Conservation (phyloP, 2,113 vertebrate species). For the Boulengeromyrus knoepffleri region DNA sequence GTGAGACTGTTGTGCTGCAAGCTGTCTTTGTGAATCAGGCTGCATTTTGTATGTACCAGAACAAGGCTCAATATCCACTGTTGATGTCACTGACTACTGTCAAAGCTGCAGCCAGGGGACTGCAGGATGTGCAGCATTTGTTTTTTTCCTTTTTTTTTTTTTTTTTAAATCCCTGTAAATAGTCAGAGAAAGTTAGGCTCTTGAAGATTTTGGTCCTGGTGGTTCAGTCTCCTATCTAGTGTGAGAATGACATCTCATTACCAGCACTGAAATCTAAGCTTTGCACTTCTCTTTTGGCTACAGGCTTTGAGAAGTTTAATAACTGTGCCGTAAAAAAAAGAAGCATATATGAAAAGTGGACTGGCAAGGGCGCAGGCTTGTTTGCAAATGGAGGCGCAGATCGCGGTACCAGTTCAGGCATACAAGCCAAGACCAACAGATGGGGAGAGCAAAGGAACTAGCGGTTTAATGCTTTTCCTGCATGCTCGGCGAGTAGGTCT, state of each 20-base stretch:
- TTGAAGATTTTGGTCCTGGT: neutral
- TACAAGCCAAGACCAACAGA: constrained; percentile 42
- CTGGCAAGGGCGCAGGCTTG: constrained; percentile 24
- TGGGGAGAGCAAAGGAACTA: constrained; percentile 34
- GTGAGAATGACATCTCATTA: neutral
- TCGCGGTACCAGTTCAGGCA: constrained; percentile 21
- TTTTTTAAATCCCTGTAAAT: neutral
- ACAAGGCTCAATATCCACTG: neutral
- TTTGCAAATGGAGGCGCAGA: constrained; percentile 29
- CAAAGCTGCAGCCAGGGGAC: neutral
- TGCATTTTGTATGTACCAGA: neutral
- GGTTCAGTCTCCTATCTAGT: neutral
- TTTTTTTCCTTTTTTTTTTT: neutral
- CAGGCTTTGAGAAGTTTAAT: neutral
- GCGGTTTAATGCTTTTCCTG: constrained; percentile 13
- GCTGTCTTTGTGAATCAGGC: neutral
- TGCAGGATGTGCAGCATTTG: neutral
- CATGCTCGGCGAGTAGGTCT: neutral
- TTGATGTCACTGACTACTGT: neutral
- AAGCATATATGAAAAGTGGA: constrained; percentile 19
- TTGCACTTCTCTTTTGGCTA: neutral
- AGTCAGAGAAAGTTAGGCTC: neutral
- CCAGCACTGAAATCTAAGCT: neutral
- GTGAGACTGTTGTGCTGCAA: neutral
- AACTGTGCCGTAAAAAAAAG: neutral